Base-by-base conservation (phyloP, 2,888 invertebrate species). In the Drosophila hamatofila region DNA sequence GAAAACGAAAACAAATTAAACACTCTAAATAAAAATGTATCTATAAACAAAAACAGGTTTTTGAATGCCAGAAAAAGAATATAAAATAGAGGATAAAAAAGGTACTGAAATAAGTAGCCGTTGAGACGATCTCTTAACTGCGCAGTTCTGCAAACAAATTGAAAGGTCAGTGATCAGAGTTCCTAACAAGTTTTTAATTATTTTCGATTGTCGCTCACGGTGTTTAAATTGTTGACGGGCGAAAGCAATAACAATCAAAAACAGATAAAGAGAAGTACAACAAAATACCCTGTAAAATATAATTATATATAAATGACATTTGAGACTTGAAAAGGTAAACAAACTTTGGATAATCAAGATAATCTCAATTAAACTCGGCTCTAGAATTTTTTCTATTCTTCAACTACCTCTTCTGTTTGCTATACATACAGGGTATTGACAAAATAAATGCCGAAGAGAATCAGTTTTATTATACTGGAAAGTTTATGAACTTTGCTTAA, bases 131-230 rank as follows among this genome's bases (percentile, higher is more conserved):
- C 55, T 46, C 58, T 33, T 5, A 23, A 55, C 60, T 77, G 78
- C 77, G 77, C 74, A 77, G 58, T 76, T 55, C 39, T 46, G 30
- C 33, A 64, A 44, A 3, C 42, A 46, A 44, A 48, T 51, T 11
- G 37, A 66, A 52, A 44, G 77, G 70, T 78, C 77, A 77, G 57
- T 78, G 78, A 74, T 57, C 77, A 73, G 23, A 62, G 16, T 2
- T 54, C 39, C 54, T 35, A 64, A 41, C 74, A 70, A 64, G 70
- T 60, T 76, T 58, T 18, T 39, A 42, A 49, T 37, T 67, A 56
- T 49, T 66, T 56, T 61, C 37, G 67, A 63, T 62, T 59, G 46
- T 37, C 35, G n/a, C 46, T 72, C 21, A 27, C 35, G 41, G 52
- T n/a, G 42, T 35, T 49, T 11, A 30, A 59, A 39, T 56, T 59